A percentile compares a stretch with the other conserved stretches of the same genome.
Conservation (phyloP, 2,797 vertebrate genomes). For the Sciurus carolinensis region DNA sequence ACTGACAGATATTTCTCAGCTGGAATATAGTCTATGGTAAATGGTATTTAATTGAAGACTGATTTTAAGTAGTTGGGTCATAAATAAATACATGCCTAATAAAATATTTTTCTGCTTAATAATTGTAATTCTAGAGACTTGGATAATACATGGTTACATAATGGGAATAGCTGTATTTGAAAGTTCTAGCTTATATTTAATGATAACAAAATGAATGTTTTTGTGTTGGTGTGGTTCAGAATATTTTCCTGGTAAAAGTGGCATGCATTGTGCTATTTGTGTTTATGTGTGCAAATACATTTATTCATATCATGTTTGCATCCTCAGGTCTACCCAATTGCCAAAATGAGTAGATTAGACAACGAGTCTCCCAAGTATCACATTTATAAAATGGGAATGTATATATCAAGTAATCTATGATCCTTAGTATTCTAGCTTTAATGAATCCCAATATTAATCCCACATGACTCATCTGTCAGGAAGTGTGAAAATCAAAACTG, state of each 20-base stretch:
- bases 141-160: background rate
- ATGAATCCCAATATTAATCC: slow-evolving; percentile 79
- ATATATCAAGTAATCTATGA: slow-evolving; percentile 52
- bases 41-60: background rate
- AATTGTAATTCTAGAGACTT: slow-evolving; percentile 11
- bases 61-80: background rate
- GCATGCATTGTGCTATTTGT: background rate
- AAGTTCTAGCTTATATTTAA: background rate
- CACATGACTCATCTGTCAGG: slow-evolving; percentile 82
- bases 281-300: background rate
- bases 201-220: background rate
- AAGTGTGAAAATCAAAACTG: slow-evolving; percentile 79
- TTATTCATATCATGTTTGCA: background rate
- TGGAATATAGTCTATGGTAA: slow-evolving; percentile 21
- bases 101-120: slow-evolving; percentile 21
- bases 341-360: slow-evolving; percentile 51
- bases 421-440: slow-evolving; percentile 60
- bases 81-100: slow-evolving; percentile 21
- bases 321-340: background rate
- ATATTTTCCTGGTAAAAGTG: background rate
- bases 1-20: background rate
- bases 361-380: background rate
- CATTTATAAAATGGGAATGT: slow-evolving; percentile 53
- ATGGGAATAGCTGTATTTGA: background rate
- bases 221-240: background rate